Evolutionary conservation across 2,888 invertebrate species (phyloP).

Genomic region (Napeogenes sylphis): DNA sequence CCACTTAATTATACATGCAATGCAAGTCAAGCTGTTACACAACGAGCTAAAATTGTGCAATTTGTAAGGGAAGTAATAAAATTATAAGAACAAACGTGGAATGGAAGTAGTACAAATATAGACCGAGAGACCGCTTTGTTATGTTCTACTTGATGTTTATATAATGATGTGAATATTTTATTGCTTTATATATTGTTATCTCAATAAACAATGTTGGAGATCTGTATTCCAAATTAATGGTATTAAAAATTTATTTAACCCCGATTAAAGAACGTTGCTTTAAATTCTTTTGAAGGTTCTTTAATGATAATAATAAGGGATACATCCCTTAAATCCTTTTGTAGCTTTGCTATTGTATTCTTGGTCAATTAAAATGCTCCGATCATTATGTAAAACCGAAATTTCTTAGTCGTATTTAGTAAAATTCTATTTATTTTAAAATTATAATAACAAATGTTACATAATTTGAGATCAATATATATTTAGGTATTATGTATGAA

Average conservation of each 20-base stretch:
- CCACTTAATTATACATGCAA: constrained; percentile 35
- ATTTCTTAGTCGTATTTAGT: constrained; percentile 12
- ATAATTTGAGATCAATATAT: too few species aligned
- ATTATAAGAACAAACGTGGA: constrained; percentile 50
- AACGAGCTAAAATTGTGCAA: constrained; percentile 53
- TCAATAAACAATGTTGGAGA: constrained; percentile 4
- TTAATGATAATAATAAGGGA: too few species aligned
- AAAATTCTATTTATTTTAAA: constrained; percentile 12
- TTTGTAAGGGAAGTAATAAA: constrained; percentile 47
- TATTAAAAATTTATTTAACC: too few species aligned
- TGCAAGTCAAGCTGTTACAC: constrained; percentile 56
- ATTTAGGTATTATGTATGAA: too few species aligned
- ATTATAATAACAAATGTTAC: background rate
- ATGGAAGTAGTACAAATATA: constrained; percentile 62
- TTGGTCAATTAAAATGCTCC: too few species aligned
- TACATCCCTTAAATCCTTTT: too few species aligned
- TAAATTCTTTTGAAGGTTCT: too few species aligned
- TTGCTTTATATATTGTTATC: constrained; percentile 21
- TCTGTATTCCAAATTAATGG: constrained; percentile 10
- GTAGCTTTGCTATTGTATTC: too few species aligned
- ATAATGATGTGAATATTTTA: constrained; percentile 49
- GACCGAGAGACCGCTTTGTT: constrained; percentile 45
- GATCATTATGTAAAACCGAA: constrained; percentile 29
- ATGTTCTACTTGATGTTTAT: constrained; percentile 46
- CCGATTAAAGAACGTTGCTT: too few species aligned